Evolutionary conservation across 2,888 invertebrate genomes (phyloP).

Genomic region (Bruchidius siliquastri): DNA sequence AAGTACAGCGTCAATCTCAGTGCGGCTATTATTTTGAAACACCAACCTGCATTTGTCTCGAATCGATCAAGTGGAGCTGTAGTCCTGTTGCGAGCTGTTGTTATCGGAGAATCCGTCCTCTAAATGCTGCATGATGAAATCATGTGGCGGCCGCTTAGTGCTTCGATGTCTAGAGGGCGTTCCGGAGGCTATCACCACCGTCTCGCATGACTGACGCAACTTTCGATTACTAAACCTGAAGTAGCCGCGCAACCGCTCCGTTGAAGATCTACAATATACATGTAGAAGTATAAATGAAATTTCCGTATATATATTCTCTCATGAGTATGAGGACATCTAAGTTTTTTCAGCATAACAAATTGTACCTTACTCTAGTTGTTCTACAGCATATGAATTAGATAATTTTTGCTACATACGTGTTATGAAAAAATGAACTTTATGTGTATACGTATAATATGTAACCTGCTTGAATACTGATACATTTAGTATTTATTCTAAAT

Average conservation of each 20-base stretch:
- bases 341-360: no score
- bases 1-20: no score
- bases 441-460: no score
- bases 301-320: no score
- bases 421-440: no score
- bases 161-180: neutral
- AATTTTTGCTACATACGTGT: no score
- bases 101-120: constrained; percentile 33
- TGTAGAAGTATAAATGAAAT: no score
- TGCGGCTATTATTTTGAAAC: neutral
- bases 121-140: constrained; percentile 27
- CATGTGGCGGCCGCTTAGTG: constrained; percentile 4
- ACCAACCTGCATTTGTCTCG: constrained; percentile 11
- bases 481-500: no score
- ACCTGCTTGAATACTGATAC: no score
- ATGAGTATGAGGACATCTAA: no score
- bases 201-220: constrained; percentile 44
- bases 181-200: constrained; percentile 43
- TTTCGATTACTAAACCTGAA: constrained; percentile 52
- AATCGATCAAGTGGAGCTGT: constrained; percentile 37
- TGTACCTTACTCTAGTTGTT: no score
- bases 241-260: constrained; percentile 56
- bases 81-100: constrained; percentile 40
- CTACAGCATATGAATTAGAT: no score
- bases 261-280: constrained; percentile 47